A percentile compares a stretch with the other conserved stretches of the same genome.
phyloP scores from a whole-genome alignment of 2,888 invertebrate genomes.

The Elysia crispata region DNA sequence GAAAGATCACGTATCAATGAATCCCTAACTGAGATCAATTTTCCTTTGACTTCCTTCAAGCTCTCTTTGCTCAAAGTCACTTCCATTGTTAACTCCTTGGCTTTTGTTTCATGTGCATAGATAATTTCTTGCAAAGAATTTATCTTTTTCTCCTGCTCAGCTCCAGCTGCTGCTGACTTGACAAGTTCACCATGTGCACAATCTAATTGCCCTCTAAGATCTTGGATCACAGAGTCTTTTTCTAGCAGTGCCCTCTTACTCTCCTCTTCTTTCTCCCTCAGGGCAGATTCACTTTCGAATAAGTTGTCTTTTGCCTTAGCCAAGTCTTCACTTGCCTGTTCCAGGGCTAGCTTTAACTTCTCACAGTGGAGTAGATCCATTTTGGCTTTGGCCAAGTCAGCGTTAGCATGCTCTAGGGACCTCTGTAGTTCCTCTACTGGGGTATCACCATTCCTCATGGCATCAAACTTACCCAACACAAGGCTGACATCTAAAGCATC shows the following conservation, averaged over 20 bases:
- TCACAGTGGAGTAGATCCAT: no score
- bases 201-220: constrained; percentile 20
- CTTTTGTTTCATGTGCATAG: not conserved
- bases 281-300: constrained; percentile 12
- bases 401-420: no score
- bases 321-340: constrained; percentile 4
- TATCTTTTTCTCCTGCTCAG: not conserved
- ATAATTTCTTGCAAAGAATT: constrained; percentile 25
- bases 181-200: constrained; percentile 1
- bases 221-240: constrained; percentile 21
- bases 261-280: constrained; percentile 9
- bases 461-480: no score
- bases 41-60: constrained; percentile 22
- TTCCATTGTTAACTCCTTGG: constrained; percentile 9
- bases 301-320: constrained; percentile 15
- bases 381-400: no score
- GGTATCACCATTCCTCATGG: no score
- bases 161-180: not conserved
- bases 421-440: no score
- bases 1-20: constrained; percentile 34
- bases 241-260: constrained; percentile 2
- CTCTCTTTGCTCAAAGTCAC: constrained; percentile 3
- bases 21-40: constrained; percentile 19
- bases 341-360: constrained; percentile 29
- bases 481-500: no score